Percentiles rank a stretch among this genome's conserved stretches.
phyloP scores from a whole-genome alignment of 2,888 invertebrate species.

The Furcula furcula region DNA sequence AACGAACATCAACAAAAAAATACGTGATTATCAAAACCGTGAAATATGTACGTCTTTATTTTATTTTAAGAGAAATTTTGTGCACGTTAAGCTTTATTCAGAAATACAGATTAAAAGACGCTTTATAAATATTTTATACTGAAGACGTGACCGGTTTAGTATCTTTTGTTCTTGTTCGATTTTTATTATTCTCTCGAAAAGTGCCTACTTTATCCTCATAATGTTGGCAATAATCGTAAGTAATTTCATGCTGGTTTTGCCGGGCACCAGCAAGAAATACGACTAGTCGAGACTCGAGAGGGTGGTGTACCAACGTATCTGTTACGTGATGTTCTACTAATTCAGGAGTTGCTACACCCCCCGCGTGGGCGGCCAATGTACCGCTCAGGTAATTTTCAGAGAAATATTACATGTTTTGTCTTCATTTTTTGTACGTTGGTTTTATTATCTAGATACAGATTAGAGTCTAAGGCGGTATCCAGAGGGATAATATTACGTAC shows the following conservation, averaged over 20 bases:
- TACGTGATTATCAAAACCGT: too few species aligned
- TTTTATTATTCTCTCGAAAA: background rate
- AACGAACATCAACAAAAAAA: too few species aligned
- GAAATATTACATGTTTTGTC: background rate
- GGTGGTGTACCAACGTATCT: background rate
- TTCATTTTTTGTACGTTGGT: background rate
- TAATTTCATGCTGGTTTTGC: background rate
- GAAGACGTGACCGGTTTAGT: too few species aligned
- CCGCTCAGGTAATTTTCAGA: background rate
- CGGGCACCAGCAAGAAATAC: background rate
- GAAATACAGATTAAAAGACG: too few species aligned
- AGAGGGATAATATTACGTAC: too few species aligned
- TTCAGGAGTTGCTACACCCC: too few species aligned
- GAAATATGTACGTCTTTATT: too few species aligned
- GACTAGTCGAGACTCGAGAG: background rate
- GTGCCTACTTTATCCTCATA: background rate
- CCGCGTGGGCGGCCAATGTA: background rate
- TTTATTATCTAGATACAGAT: too few species aligned
- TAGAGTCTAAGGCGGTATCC: too few species aligned
- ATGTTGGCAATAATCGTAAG: conserved; percentile 1
- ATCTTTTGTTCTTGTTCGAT: background rate
- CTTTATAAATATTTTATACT: too few species aligned
- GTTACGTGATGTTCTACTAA: background rate
- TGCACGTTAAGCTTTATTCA: too few species aligned
- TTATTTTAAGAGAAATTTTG: too few species aligned